Evolutionary conservation across 2,797 vertebrate species (phyloP).

Genomic region (Mustela erminea): DNA sequence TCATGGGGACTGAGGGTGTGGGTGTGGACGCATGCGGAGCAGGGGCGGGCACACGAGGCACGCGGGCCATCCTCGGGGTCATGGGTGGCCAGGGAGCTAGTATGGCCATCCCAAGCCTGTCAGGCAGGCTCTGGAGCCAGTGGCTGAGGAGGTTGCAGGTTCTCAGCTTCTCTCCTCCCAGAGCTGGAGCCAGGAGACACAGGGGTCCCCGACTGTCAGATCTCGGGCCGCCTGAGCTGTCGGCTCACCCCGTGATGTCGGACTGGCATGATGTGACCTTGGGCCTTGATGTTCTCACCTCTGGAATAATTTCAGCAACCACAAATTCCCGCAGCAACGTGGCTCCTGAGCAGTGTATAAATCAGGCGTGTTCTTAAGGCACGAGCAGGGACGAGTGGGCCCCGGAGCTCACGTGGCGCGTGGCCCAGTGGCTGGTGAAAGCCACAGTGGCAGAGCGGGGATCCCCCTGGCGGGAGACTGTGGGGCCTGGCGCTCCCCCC

Average conservation of each 20-base stretch:
- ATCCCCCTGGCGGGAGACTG: accelerated
- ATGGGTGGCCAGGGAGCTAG: accelerated
- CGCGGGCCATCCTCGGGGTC: accelerated
- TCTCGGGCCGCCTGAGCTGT: neutral
- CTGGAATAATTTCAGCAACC: neutral
- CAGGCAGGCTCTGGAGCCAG: neutral
- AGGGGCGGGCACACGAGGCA: accelerated
- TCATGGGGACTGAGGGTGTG: accelerated
- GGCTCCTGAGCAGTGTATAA: neutral
- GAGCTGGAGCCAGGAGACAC: no score
- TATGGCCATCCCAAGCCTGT: accelerated
- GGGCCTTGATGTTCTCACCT: neutral
- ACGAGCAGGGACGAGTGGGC: neutral
- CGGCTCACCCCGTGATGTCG: no score
- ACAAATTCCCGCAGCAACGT: accelerated
- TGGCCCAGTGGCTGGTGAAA: accelerated
- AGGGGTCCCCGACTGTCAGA: neutral
- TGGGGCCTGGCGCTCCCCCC: accelerated
- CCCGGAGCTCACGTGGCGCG: accelerated
- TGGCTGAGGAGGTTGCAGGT: neutral
- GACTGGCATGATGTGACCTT: neutral
- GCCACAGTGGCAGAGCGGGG: accelerated
- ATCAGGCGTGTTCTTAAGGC: neutral
- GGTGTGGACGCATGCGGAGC: neutral
- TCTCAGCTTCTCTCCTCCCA: neutral